phyloP scores from a whole-genome alignment of 2,888 invertebrate species.

The Drosophila neotestacea region DNA sequence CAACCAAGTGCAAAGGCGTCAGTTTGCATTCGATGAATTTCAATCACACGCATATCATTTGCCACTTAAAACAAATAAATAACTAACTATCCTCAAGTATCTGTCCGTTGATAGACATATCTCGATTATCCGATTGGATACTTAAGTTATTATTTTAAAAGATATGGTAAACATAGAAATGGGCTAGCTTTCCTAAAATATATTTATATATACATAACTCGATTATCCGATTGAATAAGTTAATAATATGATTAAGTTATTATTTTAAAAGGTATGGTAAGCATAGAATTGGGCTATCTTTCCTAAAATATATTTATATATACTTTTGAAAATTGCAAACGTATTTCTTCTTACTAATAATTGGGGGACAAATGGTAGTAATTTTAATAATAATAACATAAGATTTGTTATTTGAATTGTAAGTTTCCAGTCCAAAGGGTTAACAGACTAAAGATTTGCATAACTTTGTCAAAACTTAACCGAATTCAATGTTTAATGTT shows the following conservation, averaged over 20 bases:
- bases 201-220: conserved; percentile 8
- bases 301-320: too few relatives aligned
- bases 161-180: not conserved
- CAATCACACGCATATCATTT: conserved; percentile 78
- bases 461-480: too few relatives aligned
- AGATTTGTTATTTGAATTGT: too few relatives aligned
- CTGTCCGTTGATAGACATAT: conserved; percentile 20
- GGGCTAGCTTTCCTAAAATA: too few relatives aligned
- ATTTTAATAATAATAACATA: too few relatives aligned
- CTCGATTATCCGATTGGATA: conserved; percentile 5
- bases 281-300: not conserved
- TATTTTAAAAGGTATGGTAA: not conserved
- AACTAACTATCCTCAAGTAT: conserved; percentile 28
- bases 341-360: too few relatives aligned
- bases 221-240: conserved; percentile 1
- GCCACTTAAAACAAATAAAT: conserved; percentile 53
- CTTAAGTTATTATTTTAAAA: not conserved
- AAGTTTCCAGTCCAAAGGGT: too few relatives aligned
- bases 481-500: too few relatives aligned
- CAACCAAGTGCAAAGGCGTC: conserved; percentile 77
- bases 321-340: too few relatives aligned
- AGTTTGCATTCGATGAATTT: conserved; percentile 74
- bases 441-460: too few relatives aligned
- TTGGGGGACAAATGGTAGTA: too few relatives aligned
- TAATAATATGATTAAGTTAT: too few relatives aligned